phyloP scores from a whole-genome alignment of 1,140 invertebrate species.

The Polyergus mexicanus region DNA sequence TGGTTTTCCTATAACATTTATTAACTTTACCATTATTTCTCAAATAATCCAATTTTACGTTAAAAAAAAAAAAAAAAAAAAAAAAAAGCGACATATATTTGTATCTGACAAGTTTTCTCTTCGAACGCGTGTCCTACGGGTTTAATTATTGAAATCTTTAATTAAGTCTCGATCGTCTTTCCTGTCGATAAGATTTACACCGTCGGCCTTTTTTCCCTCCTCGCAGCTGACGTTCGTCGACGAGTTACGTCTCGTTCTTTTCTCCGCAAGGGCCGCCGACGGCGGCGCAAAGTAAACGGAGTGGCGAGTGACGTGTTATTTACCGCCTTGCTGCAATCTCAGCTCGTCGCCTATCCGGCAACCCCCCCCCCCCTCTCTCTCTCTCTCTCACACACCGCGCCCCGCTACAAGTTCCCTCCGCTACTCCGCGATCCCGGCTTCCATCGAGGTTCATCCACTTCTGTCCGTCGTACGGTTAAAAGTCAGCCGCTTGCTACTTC shows the following conservation, averaged over 20 bases:
- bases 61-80: not conserved
- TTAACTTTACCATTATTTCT: not conserved
- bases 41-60: not conserved
- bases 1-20: not conserved
- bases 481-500: constrained; percentile 73
- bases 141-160: constrained; percentile 58
- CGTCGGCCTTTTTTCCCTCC: constrained; percentile 14
- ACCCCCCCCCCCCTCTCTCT: constrained; percentile 27
- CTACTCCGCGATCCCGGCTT: constrained; percentile 52
- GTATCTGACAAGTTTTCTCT: not conserved
- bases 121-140: not conserved
- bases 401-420: not conserved
- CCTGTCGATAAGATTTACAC: constrained; percentile 56
- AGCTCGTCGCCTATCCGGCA: constrained; percentile 75
- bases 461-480: constrained; percentile 73
- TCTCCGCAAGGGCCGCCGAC: constrained; percentile 56
- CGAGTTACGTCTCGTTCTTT: constrained; percentile 35
- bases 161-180: constrained; percentile 57
- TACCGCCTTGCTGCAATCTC: constrained; percentile 82
- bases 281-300: constrained; percentile 80
- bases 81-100: too few species aligned
- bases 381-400: not conserved
- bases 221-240: constrained; percentile 14
- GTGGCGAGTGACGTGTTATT: constrained; percentile 83
- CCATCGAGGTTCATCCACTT: constrained; percentile 73